phyloP scores from a whole-genome alignment of 2,113 vertebrate genomes.

The Thalassoma bifasciatum region DNA sequence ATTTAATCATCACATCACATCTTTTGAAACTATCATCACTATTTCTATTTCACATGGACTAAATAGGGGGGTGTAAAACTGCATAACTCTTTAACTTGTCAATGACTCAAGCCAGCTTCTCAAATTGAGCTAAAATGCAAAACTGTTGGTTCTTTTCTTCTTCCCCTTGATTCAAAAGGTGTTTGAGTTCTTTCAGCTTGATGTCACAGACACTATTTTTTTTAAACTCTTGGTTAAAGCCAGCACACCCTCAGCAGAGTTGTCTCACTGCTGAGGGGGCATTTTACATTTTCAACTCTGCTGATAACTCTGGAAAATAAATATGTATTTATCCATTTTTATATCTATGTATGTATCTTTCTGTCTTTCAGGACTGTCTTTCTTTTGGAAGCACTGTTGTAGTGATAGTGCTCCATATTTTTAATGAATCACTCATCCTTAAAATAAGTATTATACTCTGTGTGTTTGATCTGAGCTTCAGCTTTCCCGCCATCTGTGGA shows the following conservation, averaged over 20 bases:
- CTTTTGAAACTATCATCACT: too few relatives aligned
- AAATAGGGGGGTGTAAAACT: too few relatives aligned
- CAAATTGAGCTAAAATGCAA: not conserved
- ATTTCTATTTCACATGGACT: too few relatives aligned
- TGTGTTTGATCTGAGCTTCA: slow-evolving; percentile 42
- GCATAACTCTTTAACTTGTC: too few relatives aligned
- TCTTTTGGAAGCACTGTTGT: slow-evolving; percentile 3
- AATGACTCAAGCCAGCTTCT: not conserved
- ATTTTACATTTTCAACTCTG: not conserved
- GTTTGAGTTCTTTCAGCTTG: too few relatives aligned
- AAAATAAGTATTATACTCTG: slow-evolving; percentile 53
- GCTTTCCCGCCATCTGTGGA: slow-evolving; percentile 52
- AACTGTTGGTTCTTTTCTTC: not conserved
- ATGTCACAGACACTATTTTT: too few relatives aligned
- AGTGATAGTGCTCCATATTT: slow-evolving; percentile 5
- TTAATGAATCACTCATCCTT: slow-evolving; percentile 26
- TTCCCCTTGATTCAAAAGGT: not conserved
- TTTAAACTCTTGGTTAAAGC: too few relatives aligned
- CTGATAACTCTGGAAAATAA: too few relatives aligned
- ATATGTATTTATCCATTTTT: too few relatives aligned
- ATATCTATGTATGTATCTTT: not conserved
- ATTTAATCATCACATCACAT: too few relatives aligned
- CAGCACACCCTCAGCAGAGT: too few relatives aligned
- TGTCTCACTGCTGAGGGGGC: not conserved
- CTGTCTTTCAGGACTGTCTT: not conserved